Evolutionary conservation across 37 sponge, comb jelly and placozoan genomes (phyloP), one percentile per base, ranked within the genome.

Genomic region (Cladorhizidae sp.): DNA sequence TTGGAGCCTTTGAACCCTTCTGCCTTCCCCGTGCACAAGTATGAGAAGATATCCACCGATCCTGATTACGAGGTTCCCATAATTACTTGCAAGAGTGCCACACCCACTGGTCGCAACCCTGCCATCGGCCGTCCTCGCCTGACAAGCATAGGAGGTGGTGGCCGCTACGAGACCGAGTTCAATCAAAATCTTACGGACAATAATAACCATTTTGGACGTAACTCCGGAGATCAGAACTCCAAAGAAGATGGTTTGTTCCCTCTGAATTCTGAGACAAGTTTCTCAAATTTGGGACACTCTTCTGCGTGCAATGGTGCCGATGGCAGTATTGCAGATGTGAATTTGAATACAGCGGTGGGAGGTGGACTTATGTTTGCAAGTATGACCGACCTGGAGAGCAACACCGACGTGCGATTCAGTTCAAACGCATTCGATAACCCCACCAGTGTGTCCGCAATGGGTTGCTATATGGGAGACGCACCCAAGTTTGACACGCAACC

Each of bases 1-100:
- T 22, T 37, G 0, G 83, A 82, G 32, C 83, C 83, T 0, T 2
- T 49, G 0, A 43, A 63, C 29, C 83, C 83, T 23, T 28, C 72
- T 5, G 43, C 83, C 21, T 82, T 82, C 31, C 83, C 83, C 20
- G 65, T 72, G n/a, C 36, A 59, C 64, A 42, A 72, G 18, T 82
- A 82, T 49, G 83, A 82, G 11, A 36, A 31, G 45, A 73, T 82
- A 12, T 25, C 23, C 23, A 25, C 3, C 14, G 54, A 15, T 11
- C 65, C 83, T 15, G 54, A 67, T 56, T 79, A 79, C 38, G 80
- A 79, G 40, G 51, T 51, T 36, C 80, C 80, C 28, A 56, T 76
- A 1, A 7, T 56, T 76, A 43, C 45, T 28, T 6, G 3, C 7
- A 45, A 23, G 14, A 71, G 41, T 45, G 17, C 6, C 18, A 14